Conservation (phyloP, 2,113 vertebrate species). For the Psittacara wagleri region DNA sequence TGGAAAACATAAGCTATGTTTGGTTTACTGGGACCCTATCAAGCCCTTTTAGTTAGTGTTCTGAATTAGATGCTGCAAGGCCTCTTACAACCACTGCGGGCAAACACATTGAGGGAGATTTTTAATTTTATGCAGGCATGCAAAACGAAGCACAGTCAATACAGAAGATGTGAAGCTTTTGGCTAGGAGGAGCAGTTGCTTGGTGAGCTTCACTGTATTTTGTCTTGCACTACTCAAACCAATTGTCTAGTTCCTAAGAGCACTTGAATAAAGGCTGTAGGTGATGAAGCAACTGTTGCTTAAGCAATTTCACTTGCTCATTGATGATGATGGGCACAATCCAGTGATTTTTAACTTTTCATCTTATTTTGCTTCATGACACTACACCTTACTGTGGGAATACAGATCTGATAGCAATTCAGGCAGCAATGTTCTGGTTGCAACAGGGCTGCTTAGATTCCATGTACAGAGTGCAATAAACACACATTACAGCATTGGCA, state of each 20-base stretch:
- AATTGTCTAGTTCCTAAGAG: neutral
- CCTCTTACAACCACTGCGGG: neutral
- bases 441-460: neutral
- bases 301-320: neutral
- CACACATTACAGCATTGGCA: neutral
- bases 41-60: neutral
- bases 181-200: conserved; percentile 85
- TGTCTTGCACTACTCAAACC: conserved; percentile 5
- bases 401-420: neutral
- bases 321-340: neutral
- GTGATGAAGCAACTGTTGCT: neutral
- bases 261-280: conserved; percentile 14
- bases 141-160: conserved; percentile 86
- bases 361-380: neutral
- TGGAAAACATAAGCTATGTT: neutral
- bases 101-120: neutral
- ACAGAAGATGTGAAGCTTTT: conserved; percentile 90
- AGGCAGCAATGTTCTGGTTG: neutral
- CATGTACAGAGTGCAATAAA: neutral
- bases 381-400: neutral
- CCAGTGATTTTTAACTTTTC: neutral
- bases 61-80: neutral
- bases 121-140: conserved; percentile 82
- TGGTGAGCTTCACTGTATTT: conserved; percentile 79
- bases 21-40: neutral